Evolutionary conservation across 2,113 vertebrate genomes (phyloP).

Genomic region (Danionella cerebrum): DNA sequence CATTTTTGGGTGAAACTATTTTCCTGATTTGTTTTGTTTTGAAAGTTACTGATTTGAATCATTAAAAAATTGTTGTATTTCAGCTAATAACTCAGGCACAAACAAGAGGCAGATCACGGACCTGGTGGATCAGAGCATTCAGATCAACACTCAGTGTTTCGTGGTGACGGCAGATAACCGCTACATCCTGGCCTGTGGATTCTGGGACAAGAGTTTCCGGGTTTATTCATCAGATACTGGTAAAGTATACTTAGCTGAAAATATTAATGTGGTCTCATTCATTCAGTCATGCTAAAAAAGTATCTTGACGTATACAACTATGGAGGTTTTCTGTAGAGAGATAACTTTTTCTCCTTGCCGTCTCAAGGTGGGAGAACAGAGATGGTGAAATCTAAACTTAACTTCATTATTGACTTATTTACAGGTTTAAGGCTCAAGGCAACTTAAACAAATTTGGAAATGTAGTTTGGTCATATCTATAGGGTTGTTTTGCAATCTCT

Average conservation of each 20-base stretch:
- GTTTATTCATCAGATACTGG: conserved; percentile 98
- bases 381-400: too few relatives aligned
- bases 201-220: conserved; percentile 98
- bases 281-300: not conserved
- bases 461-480: too few relatives aligned
- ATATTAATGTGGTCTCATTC: too few relatives aligned
- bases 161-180: conserved; percentile 99
- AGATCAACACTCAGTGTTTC: conserved; percentile 95
- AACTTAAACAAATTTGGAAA: too few relatives aligned
- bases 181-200: conserved; percentile 95
- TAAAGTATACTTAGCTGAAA: conserved; percentile 56
- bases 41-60: not conserved
- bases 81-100: conserved; percentile 87
- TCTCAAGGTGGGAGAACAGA: too few relatives aligned
- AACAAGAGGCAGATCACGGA: conserved; percentile 98
- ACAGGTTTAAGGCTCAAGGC: too few relatives aligned
- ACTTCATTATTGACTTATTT: too few relatives aligned
- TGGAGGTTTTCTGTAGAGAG: too few relatives aligned
- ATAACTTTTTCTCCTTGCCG: too few relatives aligned
- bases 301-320: too few relatives aligned
- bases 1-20: not conserved
- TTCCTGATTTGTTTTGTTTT: not conserved
- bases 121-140: conserved; percentile 97
- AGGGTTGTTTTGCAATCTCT: too few relatives aligned
- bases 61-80: conserved; percentile 26